Percentiles rank a stretch among this genome's conserved stretches.
Conservation (phyloP, 2,113 vertebrate genomes). For the Aepyceros melampus region DNA sequence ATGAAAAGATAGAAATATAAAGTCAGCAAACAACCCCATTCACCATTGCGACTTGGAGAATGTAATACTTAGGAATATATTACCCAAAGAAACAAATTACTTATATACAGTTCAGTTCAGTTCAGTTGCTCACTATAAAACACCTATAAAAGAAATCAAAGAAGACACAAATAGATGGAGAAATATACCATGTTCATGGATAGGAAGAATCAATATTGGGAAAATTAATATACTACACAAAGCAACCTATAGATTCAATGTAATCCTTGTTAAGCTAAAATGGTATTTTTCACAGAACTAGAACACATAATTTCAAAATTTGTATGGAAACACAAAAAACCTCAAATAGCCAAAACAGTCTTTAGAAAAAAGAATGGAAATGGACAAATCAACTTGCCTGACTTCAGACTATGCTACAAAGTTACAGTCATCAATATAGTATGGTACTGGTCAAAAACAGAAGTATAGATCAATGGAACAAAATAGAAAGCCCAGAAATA, state of each 20-base stretch:
- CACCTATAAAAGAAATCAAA: neutral
- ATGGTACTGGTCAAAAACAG: neutral
- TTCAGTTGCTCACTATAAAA: too few relatives aligned
- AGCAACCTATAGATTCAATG: neutral
- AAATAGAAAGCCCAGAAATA: neutral
- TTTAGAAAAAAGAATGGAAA: neutral
- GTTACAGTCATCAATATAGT: neutral
- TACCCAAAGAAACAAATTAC: neutral
- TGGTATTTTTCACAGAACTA: neutral
- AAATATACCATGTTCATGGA: neutral
- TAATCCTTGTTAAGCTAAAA: neutral
- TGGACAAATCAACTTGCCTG: neutral
- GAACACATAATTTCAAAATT: neutral
- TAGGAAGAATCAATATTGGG: neutral
- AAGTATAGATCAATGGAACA: neutral
- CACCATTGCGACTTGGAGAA: neutral
- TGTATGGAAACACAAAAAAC: neutral
- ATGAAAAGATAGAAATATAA: neutral
- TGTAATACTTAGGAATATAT: neutral
- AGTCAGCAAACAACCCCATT: neutral
- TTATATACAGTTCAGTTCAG: neutral
- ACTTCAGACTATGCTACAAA: neutral
- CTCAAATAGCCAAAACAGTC: neutral
- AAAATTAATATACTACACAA: neutral
- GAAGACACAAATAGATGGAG: neutral